A percentile compares a stretch with the other conserved stretches of the same genome.
phyloP scores from a whole-genome alignment of 2,888 invertebrate genomes.

The Entomobrya proxima region DNA sequence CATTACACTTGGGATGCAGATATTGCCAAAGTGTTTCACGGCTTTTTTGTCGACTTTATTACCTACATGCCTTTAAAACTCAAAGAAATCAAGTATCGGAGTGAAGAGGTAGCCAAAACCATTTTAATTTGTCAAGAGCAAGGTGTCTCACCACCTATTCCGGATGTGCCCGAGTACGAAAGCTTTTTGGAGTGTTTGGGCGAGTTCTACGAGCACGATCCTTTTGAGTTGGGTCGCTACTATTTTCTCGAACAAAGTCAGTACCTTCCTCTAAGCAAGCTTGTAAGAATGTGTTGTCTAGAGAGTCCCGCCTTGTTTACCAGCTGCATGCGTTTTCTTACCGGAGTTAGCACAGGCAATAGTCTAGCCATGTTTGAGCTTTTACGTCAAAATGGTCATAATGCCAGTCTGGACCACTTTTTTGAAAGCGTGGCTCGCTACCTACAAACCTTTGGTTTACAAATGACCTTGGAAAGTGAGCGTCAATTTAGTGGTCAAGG shows the following conservation, averaged over 20 bases:
- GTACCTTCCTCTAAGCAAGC: slow-evolving; percentile 86
- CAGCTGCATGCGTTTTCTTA: slow-evolving; percentile 91
- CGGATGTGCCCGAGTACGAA: slow-evolving; percentile 88
- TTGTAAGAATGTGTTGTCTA: slow-evolving; percentile 90
- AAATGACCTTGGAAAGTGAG: slow-evolving; percentile 32
- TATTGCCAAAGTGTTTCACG: slow-evolving; percentile 88
- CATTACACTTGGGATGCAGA: slow-evolving; percentile 79
- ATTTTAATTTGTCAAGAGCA: slow-evolving; percentile 82
- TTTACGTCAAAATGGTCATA: slow-evolving; percentile 83
- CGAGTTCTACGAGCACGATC: slow-evolving; percentile 87
- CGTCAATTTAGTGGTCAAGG: slow-evolving; percentile 21
- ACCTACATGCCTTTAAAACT: slow-evolving; percentile 94
- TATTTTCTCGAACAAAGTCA: slow-evolving; percentile 76
- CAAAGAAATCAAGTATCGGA: slow-evolving; percentile 87
- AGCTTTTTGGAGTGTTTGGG: slow-evolving; percentile 88
- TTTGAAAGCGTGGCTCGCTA: slow-evolving; percentile 84
- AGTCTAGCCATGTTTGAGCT: slow-evolving; percentile 88
- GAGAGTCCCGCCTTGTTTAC: slow-evolving; percentile 90
- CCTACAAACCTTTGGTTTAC: slow-evolving; percentile 52
- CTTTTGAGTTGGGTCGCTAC: slow-evolving; percentile 83
- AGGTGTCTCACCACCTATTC: slow-evolving; percentile 78
- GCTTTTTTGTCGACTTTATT: slow-evolving; percentile 93
- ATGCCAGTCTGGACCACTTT: slow-evolving; percentile 90
- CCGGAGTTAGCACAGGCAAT: slow-evolving; percentile 87
- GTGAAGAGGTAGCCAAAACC: slow-evolving; percentile 92